Evolutionary conservation across 2,888 invertebrate species (phyloP), one percentile per base, ranked within the genome.

Genomic region (Mesoligia furuncula): DNA sequence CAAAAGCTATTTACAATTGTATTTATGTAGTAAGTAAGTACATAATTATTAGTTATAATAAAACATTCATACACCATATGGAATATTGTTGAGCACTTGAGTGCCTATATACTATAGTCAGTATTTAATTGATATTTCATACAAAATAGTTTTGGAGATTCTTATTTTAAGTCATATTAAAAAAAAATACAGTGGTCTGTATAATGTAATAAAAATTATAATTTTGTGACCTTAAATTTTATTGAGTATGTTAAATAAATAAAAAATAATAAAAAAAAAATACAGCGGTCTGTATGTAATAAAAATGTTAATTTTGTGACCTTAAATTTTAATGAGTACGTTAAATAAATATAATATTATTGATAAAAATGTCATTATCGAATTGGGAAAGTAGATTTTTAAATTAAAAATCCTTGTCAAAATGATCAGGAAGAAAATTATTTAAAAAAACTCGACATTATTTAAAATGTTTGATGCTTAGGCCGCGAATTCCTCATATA

Each of bases 1-100:
- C 82, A 85, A 82, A 90, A 90, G 89, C 88, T 87, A 88, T 90
- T 83, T 90, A 90, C 87, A 88, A 77, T 82, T 82, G 24, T 39
- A 73, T 71, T 73, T 79, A 73, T 79, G 72, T 66, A 68, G 42
- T 87, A 83, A 83, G 77, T 90, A 90, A 90, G 90, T 90, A 90
- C 89, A 77, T 79, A 27, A 20, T 79, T 79, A 65, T 72, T 77
- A 79, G 65, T 79, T 66, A n/a, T 75, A 75, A 27, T 85, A 82
- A 86, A 87, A 88, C 65, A 82, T 84, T 80, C 76, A 86, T 83
- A 85, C 74, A 85, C 36, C 39, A 73, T 79, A 51, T 80, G 87
- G 78, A 81, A 83, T 81, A 86, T 73, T 57, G 51, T 80, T 83
- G 62, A 76, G 79, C 81, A 85, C 78, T 71, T 72, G 17, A 62